phyloP scores from a whole-genome alignment of 2,113 vertebrate species.

The Aptenodytes patagonicus region DNA sequence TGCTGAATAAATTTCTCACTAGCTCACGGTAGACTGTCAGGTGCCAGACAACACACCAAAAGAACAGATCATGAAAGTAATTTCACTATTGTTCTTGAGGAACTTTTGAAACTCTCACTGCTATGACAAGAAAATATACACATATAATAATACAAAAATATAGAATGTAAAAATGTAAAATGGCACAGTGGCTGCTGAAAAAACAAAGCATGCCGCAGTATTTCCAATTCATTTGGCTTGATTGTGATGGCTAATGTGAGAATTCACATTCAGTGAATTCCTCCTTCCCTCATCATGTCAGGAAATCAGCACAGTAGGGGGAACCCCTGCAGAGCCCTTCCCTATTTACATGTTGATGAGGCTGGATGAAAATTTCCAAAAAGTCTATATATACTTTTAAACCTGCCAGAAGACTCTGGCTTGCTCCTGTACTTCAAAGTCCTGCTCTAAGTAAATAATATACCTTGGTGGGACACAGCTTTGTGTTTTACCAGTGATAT shows the following conservation, averaged over 20 bases:
- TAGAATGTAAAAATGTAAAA: neutral
- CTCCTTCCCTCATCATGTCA: neutral
- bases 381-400: neutral
- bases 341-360: neutral
- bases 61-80: neutral
- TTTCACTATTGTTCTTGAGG: neutral
- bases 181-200: neutral
- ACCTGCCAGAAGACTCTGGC: neutral
- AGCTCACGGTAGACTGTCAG: neutral
- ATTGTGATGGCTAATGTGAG: neutral
- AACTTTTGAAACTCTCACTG: neutral
- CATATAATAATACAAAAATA: neutral
- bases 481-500: neutral
- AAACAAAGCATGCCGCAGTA: accelerated
- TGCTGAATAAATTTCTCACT: neutral
- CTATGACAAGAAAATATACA: neutral
- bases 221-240: neutral
- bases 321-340: neutral
- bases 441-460: neutral
- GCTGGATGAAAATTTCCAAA: neutral
- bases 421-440: neutral
- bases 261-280: neutral
- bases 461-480: neutral
- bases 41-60: neutral
- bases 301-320: neutral